Evolutionary conservation across 1,140 invertebrate species (phyloP), one percentile per base, ranked within the genome.

Genomic region (Portunus trituberculatus): DNA sequence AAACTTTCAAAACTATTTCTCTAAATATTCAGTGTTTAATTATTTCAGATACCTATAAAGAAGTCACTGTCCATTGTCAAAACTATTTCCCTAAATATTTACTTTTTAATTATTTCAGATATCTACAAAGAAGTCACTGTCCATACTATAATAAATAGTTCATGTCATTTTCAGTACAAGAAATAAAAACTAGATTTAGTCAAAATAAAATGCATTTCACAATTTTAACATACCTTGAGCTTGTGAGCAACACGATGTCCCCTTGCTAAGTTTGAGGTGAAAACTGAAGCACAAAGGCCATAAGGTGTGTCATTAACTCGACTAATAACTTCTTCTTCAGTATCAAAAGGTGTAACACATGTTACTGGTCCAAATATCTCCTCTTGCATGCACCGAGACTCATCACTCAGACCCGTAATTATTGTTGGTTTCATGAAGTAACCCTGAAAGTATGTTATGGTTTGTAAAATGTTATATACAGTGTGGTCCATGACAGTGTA

Each of bases 291-390:
- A 96, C 97, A 97, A 25, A 98, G 96, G 6, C 98, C 98, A 96
- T 98, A 98, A 4, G 76, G 25, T 28, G 96, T 95, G 87, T 96
- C 96, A 96, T 98, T 98, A 1, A 97, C 97, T 96, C 97, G 96
- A 93, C 96, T 31, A 52, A 98, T 97, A 0, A 97, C 97, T 94
- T 97, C 97, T 39, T 97, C 96, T 96, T 97, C 97, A n/a, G 96
- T 97, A 48, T 97, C 97, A 96, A 98, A 98, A 25, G 97, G 97
- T 0, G 97, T 96, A 84, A 98, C 96, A 96, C 97, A 97, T 25
- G 97, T 97, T 6, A 98, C 97, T 0, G 98, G 98, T 0, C 98
- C 98, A 96, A 98, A 98, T 45, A 98, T 98, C 96, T 98, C 98
- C 95, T 98, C 98, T 86, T 97, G 97, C 97, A 98, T 97, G 76